Evolutionary conservation across 2,113 vertebrate species (phyloP), one percentile per base, ranked within the genome.

Genomic region (Clupea harengus): DNA sequence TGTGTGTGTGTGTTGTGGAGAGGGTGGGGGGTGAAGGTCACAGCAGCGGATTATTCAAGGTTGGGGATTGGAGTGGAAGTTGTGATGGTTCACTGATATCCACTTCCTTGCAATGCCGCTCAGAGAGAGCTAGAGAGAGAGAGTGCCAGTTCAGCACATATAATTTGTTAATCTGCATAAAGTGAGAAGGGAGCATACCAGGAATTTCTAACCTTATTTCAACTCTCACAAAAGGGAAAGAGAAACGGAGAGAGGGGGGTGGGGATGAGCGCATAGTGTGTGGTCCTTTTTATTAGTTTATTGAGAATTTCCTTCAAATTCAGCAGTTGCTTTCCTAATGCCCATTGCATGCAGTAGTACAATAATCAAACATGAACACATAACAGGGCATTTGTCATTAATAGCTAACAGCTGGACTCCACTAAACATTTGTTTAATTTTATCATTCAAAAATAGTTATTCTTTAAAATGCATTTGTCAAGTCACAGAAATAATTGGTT

Each of bases 261-360:
- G 39, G 39, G 39, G 39, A 39, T 81, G 72, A 80, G 32, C 44
- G 20, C n/a, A 82, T 45, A 54, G 49, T 89, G 87, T 83, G 87
- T 88, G 87, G 94, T 95, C 93, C 94, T 91, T 94, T 91, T 94
- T 94, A 93, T 94, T 94, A 94, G 93, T 92, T 94, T 92, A 89
- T 91, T 89, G 89, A 92, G 91, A 91, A 91, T 93, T 93, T 93
- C 92, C 88, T 93, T 78, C 2, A 32, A 78, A 39, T 39, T 39
- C 72, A 78, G 72, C 72, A 32, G 32, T 78, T 39, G 28, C 72
- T 78, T 78, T 32, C 64, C 72, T 78, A 78, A 78, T 78, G 4
- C 32, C 13, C 72, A 32, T 78, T 78, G 17, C 28, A 78, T 78
- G 32, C 28, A 17, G 9, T 44, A 5, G 28, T 78, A 78, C 72